Evolutionary conservation across 92 coral and sea anemone genomes (phyloP), one percentile per base, ranked within the genome.

Genomic region (Porites rus): DNA sequence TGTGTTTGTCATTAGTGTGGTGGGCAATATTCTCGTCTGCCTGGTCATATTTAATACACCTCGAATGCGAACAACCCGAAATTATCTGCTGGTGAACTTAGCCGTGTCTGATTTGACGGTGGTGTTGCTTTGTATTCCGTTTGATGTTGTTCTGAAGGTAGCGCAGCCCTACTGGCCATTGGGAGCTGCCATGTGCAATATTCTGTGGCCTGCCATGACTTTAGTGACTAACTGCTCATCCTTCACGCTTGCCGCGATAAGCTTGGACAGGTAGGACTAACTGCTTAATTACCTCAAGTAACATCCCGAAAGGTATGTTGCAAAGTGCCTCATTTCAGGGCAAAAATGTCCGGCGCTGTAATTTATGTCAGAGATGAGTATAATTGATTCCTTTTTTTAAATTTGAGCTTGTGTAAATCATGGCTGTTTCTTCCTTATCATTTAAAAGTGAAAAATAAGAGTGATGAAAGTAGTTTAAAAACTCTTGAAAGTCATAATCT

Each of bases 131-230:
- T 94, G 98, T 65, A 94, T 94, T 52, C 98, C 98, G 43, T 94
- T 94, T 83, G 98, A 94, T 74, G 92, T 94, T n/a, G 92, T 92
- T 6, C 85, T 90, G 4, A 86, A 89, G 89, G 78, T 91, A 8
- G 81, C 94, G 13, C 60, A 77, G 19, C 91, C 87, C 10, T 82
- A 67, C 28, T 94, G 98, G 98, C 91, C 95, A 8, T 88, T 94
- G 21, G 98, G 96, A n/a, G 86, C 91, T 19, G 91, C 89, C 70
- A 83, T 94, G 81, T 94, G 98, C 74, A 93, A 93, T 52, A 70
- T 90, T 4, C 75, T 92, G 17, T 94, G 98, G 98, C 98, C 98
- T 5, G 91, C 94, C 46, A 94, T 94, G 98, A 94, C 98, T 53
- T 73, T 93, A 53, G 98, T 94, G 8, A 92, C 98, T 8, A 93